These are phyloP conservation scores for Rhea americana DNA, from an alignment of 2,113 vertebrate species.

Conservation along the genomic window DNA sequence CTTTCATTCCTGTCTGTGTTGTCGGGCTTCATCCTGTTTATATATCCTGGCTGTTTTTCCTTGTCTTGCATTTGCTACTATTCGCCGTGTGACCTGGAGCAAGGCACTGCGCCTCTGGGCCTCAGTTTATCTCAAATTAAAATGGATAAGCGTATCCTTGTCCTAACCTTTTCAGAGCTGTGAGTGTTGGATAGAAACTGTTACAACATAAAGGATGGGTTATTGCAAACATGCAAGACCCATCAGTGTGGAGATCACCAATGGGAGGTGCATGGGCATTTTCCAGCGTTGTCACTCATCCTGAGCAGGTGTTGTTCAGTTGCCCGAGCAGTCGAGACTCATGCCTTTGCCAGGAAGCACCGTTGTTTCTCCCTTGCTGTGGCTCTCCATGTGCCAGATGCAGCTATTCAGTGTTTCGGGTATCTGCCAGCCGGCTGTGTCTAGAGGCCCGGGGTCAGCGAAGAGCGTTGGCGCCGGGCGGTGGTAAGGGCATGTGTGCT, in stretches of 20 bases:
- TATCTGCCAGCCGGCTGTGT: neutral
- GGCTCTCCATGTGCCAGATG: neutral
- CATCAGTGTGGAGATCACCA: rapidly evolving
- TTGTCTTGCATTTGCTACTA: neutral
- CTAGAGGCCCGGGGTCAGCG: neutral
- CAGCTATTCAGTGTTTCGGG: neutral
- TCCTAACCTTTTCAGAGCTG: neutral
- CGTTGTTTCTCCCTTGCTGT: rapidly evolving
- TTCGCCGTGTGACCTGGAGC: neutral
- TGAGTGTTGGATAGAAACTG: neutral
- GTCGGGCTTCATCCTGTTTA: neutral
- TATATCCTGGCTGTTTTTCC: rapidly evolving
- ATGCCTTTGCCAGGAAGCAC: neutral
- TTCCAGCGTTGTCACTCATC: rapidly evolving
- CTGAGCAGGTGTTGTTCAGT: rapidly evolving
- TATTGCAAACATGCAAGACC: no score
- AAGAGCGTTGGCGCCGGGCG: neutral
- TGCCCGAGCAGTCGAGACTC: neutral
- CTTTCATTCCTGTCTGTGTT: neutral
- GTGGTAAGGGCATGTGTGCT: rapidly evolving
- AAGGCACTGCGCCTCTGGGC: neutral
- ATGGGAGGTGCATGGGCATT: rapidly evolving
- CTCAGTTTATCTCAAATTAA: neutral
- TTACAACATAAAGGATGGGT: rapidly evolving
- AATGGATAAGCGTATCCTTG: neutral